These are phyloP conservation scores for Metacarcinus magister DNA, from an alignment of 2,888 invertebrate genomes.

Conservation along the genomic window DNA sequence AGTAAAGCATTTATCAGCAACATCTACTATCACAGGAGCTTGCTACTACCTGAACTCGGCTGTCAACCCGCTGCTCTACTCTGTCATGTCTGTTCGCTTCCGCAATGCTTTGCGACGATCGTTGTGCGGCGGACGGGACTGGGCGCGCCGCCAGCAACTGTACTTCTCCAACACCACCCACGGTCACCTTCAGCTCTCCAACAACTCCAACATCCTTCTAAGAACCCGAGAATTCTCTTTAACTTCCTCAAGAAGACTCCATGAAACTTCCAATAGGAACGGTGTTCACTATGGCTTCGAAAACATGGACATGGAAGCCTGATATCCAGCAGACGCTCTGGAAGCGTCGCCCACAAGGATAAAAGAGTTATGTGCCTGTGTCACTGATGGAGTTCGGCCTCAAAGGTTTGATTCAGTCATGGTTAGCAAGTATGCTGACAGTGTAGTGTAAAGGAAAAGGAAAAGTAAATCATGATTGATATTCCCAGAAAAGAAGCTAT, in stretches of 20 bases:
- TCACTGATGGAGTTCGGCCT: background rate
- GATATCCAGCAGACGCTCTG: background rate
- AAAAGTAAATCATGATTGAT: background rate
- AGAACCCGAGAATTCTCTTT: slow-evolving; percentile 70
- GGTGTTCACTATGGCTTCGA: slow-evolving; percentile 70
- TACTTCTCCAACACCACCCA: slow-evolving; percentile 72
- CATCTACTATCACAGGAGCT: slow-evolving; percentile 58
- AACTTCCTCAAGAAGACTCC: slow-evolving; percentile 61
- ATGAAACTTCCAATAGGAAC: slow-evolving; percentile 56
- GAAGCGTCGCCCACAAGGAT: background rate
- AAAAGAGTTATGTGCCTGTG: background rate
- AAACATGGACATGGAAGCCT: slow-evolving; percentile 71
- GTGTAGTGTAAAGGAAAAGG: background rate
- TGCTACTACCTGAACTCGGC: slow-evolving; percentile 80
- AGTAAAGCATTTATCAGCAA: background rate
- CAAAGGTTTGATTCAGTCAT: background rate
- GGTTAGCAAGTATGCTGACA: background rate
- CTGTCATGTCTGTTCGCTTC: slow-evolving; percentile 80
- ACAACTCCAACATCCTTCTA: slow-evolving; percentile 71
- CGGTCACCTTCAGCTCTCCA: slow-evolving; percentile 64
- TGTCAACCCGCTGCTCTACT: slow-evolving; percentile 79
- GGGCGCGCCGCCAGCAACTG: slow-evolving; percentile 76
- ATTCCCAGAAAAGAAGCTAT: background rate
- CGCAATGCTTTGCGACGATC: slow-evolving; percentile 76
- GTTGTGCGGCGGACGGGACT: slow-evolving; percentile 74